Conservation (phyloP, 2,797 vertebrate species). For the Neostethus bicornis region DNA sequence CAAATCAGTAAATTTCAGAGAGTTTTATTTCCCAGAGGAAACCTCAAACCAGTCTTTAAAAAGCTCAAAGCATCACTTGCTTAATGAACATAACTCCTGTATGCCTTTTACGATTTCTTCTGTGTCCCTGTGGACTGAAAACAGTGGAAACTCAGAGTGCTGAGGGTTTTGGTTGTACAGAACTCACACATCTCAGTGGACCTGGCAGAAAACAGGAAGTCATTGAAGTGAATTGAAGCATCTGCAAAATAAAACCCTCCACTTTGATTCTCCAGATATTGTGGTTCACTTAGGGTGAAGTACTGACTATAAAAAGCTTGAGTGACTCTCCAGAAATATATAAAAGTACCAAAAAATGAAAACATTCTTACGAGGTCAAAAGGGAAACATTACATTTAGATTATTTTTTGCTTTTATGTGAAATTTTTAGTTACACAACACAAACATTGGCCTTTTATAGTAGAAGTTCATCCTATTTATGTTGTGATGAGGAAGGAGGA, state of each 20-base stretch:
- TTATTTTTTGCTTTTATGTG: too few relatives aligned
- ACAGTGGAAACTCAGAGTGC: slow-evolving; percentile 1
- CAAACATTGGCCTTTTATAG: too few relatives aligned
- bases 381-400: too few relatives aligned
- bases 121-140: slow-evolving; percentile 16
- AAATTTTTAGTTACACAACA: too few relatives aligned
- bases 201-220: not conserved
- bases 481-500: too few relatives aligned
- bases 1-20: slow-evolving; percentile 12
- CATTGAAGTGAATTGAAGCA: not conserved
- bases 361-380: too few relatives aligned
- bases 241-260: too few relatives aligned
- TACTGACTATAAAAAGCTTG: not conserved
- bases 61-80: slow-evolving; percentile 17
- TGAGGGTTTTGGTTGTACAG: slow-evolving; percentile 1
- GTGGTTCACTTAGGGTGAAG: not conserved
- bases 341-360: too few relatives aligned
- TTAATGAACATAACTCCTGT: slow-evolving; percentile 41
- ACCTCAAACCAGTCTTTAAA: slow-evolving; percentile 34
- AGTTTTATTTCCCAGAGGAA: slow-evolving; percentile 29
- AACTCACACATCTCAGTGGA: not conserved
- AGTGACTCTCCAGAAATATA: too few relatives aligned
- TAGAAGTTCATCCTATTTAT: too few relatives aligned
- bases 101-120: slow-evolving; percentile 14
- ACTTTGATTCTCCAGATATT: too few relatives aligned